Evolutionary conservation across 1,140 invertebrate species (phyloP), one percentile per base, ranked within the genome.

Genomic region (Hermatobates lingyangjiaoensis): DNA sequence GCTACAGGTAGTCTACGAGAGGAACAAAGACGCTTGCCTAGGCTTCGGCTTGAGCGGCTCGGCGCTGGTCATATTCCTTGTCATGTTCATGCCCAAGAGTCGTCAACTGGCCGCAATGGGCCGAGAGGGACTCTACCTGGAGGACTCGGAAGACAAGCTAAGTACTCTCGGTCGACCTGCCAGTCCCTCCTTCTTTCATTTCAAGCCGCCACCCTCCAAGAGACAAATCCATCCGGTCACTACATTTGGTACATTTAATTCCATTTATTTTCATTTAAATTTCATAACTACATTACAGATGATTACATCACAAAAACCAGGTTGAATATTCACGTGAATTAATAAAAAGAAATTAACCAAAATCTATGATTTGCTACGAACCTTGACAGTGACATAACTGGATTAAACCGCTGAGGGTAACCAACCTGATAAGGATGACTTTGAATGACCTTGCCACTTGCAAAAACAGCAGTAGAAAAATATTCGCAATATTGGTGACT

Each of bases 31-130:
- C 62, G 87, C 84, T 1, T 89, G 86, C 67, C 71, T 91, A 1
- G 87, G 85, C 0, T 89, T 87, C 60, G 90, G 89, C 0, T 68
- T 93, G 18, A 74, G 90, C 12, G 74, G 80, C 26, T 89, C 84
- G 4, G 80, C 86, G 25, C 74, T 80, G 1, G 74, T 89, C 10
- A 78, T 91, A 12, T 89, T 94, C 63, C 72, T 91, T 44, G 76
- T 89, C 12, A 92, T 94, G 87, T 95, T 94, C 66, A 80, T 91
- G 65, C 87, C 89, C 1, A 92, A 92, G 68, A 85, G 85, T 38
- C 72, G 89, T n/a, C 87, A 91, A 57, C 65, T 93, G 60, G 86
- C 87, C 0, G 88, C 87, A 7, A 76, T 92, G 70, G 87, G 88
- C 15, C 81, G 83, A 54, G 81, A 83, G 60, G 74, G 82, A 45